Conservation (phyloP, 2,797 vertebrate genomes). For the Mormyrus proboscirostris region DNA sequence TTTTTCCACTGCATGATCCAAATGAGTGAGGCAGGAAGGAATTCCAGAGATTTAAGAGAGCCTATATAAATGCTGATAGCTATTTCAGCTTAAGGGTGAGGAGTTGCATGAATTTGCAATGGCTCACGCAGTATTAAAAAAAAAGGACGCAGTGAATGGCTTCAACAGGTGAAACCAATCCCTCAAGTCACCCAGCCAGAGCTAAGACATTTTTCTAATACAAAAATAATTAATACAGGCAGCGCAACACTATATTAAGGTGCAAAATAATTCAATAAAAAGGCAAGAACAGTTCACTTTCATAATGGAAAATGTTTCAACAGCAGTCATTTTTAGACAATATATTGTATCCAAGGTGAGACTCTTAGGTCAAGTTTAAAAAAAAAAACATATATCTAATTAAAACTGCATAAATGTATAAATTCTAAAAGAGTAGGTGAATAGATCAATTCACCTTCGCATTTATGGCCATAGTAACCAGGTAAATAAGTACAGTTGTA, state of each 20-base stretch:
- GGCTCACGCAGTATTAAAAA: conserved; percentile 53
- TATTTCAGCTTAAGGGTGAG: conserved; percentile 66
- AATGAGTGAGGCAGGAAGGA: conserved; percentile 67
- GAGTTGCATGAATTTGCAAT: conserved; percentile 55
- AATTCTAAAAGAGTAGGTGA: background rate
- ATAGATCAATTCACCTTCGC: conserved; percentile 57
- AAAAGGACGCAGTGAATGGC: conserved; percentile 17
- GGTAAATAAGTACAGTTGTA: conserved; percentile 68
- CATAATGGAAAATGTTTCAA: conserved; percentile 41
- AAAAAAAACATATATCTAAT: conserved; percentile 22
- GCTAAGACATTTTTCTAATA: conserved; percentile 31
- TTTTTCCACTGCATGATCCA: conserved; percentile 65
- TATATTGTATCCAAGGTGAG: conserved; percentile 18
- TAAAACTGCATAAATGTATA: background rate
- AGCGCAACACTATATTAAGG: conserved; percentile 9
- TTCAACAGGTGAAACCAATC: conserved; percentile 32
- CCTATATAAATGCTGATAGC: conserved; percentile 62
- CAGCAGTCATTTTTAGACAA: conserved; percentile 37
- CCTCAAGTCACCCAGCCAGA: conserved; percentile 26
- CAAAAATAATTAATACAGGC: conserved; percentile 22
- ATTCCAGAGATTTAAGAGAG: conserved; percentile 68
- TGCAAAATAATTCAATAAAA: background rate
- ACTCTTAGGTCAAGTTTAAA: conserved; percentile 37
- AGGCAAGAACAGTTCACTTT: conserved; percentile 38
- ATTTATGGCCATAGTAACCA: conserved; percentile 68